Percentiles rank a stretch among this genome's conserved stretches.
These are phyloP conservation scores for Allacma fusca DNA, from an alignment of 2,888 invertebrate genomes.

Conservation along the genomic window DNA sequence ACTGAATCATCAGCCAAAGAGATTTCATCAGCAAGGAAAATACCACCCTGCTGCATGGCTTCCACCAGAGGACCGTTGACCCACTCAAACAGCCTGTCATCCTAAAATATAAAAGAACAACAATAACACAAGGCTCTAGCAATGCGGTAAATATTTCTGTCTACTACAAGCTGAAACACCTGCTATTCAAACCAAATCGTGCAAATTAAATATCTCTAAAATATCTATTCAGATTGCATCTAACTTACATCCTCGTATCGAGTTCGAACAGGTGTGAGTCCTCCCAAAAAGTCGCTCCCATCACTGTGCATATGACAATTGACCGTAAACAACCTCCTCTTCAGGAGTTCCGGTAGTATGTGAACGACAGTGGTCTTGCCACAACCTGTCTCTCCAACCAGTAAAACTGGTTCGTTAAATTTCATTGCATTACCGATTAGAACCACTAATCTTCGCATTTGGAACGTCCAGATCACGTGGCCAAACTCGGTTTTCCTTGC, in stretches of 20 bases:
- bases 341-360: conserved; percentile 79
- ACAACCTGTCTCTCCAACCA: conserved; percentile 98
- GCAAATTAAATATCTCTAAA: no score
- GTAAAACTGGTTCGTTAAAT: conserved; percentile 91
- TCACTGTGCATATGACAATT: conserved; percentile 99
- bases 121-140: background rate
- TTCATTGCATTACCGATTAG: conserved; percentile 79
- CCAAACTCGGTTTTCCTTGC: conserved; percentile 68
- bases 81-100: conserved; percentile 88
- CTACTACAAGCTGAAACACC: background rate
- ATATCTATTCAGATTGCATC: background rate
- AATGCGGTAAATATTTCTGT: no score
- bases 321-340: conserved; percentile 77
- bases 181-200: no score
- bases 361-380: conserved; percentile 98
- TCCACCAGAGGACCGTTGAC: conserved; percentile 92
- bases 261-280: conserved; percentile 85
- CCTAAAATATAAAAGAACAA: conserved; percentile 33
- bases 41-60: conserved; percentile 86
- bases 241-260: conserved; percentile 63
- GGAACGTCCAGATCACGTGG: conserved; percentile 94
- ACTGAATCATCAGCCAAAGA: conserved; percentile 98
- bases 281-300: conserved; percentile 96
- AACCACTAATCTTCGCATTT: conserved; percentile 78
- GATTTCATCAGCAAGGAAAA: conserved; percentile 97